Conservation (phyloP, 30 jellyfish, hydroid and myxozoan species). For the Mastigias papua region DNA sequence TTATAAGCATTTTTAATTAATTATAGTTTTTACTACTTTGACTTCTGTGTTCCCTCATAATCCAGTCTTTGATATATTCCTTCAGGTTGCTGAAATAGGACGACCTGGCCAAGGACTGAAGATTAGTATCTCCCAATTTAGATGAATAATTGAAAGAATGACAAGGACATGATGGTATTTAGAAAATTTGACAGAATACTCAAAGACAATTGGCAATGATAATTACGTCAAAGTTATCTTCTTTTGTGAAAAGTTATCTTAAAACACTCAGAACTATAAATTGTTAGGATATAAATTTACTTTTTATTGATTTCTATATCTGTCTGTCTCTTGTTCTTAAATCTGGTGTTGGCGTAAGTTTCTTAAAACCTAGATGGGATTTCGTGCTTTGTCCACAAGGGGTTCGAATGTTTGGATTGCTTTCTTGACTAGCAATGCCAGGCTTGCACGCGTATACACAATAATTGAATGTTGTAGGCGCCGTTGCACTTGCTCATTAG, state of each 20-base stretch:
- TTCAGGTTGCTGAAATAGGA: constrained; percentile 97
- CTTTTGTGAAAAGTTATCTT: background rate
- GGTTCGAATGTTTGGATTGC: too few species aligned
- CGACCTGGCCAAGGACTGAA: constrained; percentile 91
- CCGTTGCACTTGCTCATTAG: too few species aligned
- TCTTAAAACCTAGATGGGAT: too few species aligned
- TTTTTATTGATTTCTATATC: background rate
- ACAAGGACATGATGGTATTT: background rate
- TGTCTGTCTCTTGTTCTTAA: background rate
- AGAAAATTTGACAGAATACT: too few species aligned
- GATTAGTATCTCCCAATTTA: constrained; percentile 61
- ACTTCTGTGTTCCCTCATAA: too few species aligned
- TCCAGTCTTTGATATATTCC: background rate
- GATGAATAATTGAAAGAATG: constrained; percentile 2
- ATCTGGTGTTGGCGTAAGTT: background rate
- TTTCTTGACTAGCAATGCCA: too few species aligned
- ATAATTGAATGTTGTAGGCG: too few species aligned
- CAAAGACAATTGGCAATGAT: too few species aligned
- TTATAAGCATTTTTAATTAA: too few species aligned
- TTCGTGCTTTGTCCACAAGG: too few species aligned
- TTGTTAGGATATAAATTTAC: background rate
- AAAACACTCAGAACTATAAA: background rate
- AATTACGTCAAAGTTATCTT: background rate
- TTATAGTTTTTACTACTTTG: too few species aligned
- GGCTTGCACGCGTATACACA: too few species aligned